phyloP scores from a whole-genome alignment of 2,797 vertebrate genomes.

The Helicolenus hilgendorfi region DNA sequence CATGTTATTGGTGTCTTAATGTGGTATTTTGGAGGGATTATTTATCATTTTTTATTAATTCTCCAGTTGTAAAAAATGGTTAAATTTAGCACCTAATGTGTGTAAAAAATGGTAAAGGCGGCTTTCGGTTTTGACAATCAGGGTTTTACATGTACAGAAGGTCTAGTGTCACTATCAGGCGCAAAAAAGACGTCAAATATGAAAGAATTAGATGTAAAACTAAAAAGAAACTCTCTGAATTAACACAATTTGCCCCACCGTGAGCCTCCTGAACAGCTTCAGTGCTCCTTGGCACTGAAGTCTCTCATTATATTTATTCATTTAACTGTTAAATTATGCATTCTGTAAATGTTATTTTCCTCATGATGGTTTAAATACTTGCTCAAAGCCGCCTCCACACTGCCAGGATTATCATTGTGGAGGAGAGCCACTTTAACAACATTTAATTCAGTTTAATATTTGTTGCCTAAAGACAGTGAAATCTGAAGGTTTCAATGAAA shows the following conservation, averaged over 20 bases:
- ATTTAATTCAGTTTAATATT: conserved; percentile 31
- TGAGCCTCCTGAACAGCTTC: neutral
- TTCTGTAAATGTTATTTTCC: conserved; percentile 10
- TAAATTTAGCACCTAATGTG: too few species aligned
- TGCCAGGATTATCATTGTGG: conserved; percentile 14
- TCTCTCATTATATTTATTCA: neutral
- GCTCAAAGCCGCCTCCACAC: neutral
- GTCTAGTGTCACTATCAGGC: neutral
- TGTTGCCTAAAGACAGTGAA: neutral
- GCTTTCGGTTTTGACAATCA: neutral
- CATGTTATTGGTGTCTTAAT: too few species aligned
- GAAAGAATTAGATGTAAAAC: neutral
- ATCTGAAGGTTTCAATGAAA: neutral
- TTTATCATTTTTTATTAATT: too few species aligned
- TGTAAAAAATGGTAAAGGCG: neutral
- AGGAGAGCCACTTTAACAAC: conserved; percentile 24
- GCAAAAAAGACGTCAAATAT: neutral
- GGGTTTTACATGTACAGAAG: neutral
- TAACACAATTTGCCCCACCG: neutral
- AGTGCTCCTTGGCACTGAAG: neutral
- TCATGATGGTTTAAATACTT: neutral
- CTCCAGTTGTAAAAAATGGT: too few species aligned
- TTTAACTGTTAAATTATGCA: neutral
- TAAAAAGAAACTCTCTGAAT: neutral
- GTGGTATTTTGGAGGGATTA: too few species aligned